Evolutionary conservation across 1,140 invertebrate species (phyloP), one percentile per base, ranked within the genome.

Genomic region (Heterodera carotae): DNA sequence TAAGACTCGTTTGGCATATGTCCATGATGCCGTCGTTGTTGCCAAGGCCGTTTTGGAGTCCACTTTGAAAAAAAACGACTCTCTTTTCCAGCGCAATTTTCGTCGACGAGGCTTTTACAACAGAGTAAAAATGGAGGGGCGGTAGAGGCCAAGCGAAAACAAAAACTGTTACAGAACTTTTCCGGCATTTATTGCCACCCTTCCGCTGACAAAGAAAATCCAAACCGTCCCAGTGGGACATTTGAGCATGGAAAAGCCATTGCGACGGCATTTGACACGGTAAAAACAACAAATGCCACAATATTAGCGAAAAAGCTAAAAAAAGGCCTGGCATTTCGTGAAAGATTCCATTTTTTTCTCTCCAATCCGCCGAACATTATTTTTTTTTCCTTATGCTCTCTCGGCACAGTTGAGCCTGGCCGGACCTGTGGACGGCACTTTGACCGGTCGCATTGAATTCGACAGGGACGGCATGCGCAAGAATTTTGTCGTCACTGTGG

Each of bases 171-270:
- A 7, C 33, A 59, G 67, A 69, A 56, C 31, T 82, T 80, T 72
- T 62, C 76, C 66, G 85, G 85, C 18, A 84, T 87, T 60, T 88
- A 78, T 70, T 87, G 85, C 78, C 67, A 87, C 74, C 85, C 85
- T 39, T 60, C 59, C 10, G 70, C 77, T n/a, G 85, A 87, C 56
- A 70, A 77, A 53, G 39, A 78, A 33, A 84, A 88, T 79, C 77
- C 84, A 43, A 77, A 83, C 43, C 71, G 85, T 33, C 86, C 85
- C 12, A 88, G 86, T 72, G 60, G 76, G 10, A 81, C 85, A 15
- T 87, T 87, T 60, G 85, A 88, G 53, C 86, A 87, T 68, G 85
- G 85, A n/a, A 69, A 77, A 62, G 78, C 76, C 6, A 85, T 87
- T 69, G 69, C 76, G 43, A 77, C 75, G 48, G 84, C 84, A 29